A percentile compares a stretch with the other conserved stretches of the same genome.
These are phyloP conservation scores for Psephotus haematonotus DNA, from an alignment of 2,113 vertebrate species.

Conservation along the genomic window DNA sequence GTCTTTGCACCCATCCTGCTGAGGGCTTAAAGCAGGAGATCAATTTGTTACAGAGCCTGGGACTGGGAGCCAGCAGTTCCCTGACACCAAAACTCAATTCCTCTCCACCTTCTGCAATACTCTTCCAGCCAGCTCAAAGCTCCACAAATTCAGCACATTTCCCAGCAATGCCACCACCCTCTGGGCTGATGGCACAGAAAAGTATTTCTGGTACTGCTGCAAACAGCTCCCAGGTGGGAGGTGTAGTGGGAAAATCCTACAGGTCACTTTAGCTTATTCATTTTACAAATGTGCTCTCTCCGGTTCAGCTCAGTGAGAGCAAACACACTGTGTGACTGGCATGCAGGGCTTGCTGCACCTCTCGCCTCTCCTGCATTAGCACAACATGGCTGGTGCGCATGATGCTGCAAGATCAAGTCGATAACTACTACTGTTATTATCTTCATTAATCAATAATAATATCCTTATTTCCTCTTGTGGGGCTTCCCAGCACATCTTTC, in stretches of 20 bases:
- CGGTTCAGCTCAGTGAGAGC: fast-evolving
- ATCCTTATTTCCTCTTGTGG: background rate
- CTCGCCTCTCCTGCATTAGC: background rate
- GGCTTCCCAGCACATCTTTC: background rate
- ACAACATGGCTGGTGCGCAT: background rate
- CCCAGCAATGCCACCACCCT: background rate
- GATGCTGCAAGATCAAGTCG: background rate
- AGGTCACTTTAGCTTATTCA: background rate
- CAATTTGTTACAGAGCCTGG: background rate
- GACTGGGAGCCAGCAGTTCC: background rate
- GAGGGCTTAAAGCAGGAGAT: background rate
- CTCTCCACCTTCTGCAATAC: background rate
- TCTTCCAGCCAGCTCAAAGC: background rate
- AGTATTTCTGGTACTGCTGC: background rate
- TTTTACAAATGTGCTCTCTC: background rate
- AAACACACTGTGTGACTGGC: background rate
- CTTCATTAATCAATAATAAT: conserved; percentile 35
- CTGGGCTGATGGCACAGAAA: background rate
- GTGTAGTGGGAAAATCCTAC: background rate
- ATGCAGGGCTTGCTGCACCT: background rate
- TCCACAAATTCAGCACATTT: background rate
- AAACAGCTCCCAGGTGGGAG: background rate
- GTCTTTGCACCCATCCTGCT: background rate
- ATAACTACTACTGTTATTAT: background rate
- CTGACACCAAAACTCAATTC: background rate